phyloP scores from a whole-genome alignment of 2,888 invertebrate species.

The Cosmorhoe ocellata region DNA sequence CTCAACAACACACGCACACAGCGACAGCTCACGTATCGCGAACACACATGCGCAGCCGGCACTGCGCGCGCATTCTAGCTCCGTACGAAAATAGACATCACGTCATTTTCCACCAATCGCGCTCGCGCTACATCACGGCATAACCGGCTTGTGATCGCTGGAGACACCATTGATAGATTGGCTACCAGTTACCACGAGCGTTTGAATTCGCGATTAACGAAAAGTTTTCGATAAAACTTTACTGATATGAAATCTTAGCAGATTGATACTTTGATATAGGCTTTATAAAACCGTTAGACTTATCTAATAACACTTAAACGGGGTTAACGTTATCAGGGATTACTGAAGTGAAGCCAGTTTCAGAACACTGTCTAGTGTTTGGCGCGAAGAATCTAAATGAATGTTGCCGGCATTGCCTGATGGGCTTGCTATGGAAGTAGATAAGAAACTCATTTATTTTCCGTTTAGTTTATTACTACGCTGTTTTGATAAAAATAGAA shows the following conservation, averaged over 20 bases:
- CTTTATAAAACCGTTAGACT: slow-evolving; percentile 21
- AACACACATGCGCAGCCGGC: slow-evolving; percentile 49
- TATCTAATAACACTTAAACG: slow-evolving; percentile 8
- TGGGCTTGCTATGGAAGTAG: no score
- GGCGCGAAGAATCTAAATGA: no score
- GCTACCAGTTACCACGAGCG: slow-evolving; percentile 65
- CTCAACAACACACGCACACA: slow-evolving; percentile 75
- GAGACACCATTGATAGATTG: slow-evolving; percentile 72
- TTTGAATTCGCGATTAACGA: slow-evolving; percentile 78
- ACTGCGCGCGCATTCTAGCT: slow-evolving; percentile 69
- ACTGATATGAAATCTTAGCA: slow-evolving; percentile 71
- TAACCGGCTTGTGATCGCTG: slow-evolving; percentile 56
- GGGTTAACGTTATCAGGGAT: slow-evolving; percentile 16
- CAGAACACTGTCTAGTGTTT: slow-evolving; percentile 30
- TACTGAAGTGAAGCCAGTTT: slow-evolving; percentile 25
- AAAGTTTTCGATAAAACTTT: slow-evolving; percentile 76
- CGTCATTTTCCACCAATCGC: slow-evolving; percentile 69
- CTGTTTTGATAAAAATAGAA: no score
- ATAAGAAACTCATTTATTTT: no score
- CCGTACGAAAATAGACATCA: slow-evolving; percentile 70
- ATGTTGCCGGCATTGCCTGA: no score
- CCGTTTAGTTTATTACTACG: no score
- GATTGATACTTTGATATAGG: slow-evolving; percentile 51
- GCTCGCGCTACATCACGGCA: slow-evolving; percentile 58
- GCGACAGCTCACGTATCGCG: slow-evolving; percentile 46